These are phyloP conservation scores for Tyrophagus putrescentiae DNA, from an alignment of 1,140 invertebrate species.

Conservation along the genomic window DNA sequence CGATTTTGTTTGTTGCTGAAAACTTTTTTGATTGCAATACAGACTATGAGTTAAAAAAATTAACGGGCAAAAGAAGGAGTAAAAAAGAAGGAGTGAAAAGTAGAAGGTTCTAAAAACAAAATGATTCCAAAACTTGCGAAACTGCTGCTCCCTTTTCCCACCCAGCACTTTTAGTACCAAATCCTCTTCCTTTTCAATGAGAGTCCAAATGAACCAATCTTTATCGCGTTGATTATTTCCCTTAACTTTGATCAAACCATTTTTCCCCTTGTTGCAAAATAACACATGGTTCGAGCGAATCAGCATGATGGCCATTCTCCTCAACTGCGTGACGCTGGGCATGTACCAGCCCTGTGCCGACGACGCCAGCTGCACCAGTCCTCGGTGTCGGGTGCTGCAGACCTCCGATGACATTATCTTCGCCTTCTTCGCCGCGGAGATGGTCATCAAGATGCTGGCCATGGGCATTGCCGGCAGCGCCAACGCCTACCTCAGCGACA, in stretches of 20 bases:
- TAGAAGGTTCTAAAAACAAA: too few species aligned
- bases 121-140: too few species aligned
- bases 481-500: constrained; percentile 86
- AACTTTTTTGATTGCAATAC: too few species aligned
- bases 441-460: constrained; percentile 95
- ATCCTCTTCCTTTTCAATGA: too few species aligned
- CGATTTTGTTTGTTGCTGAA: too few species aligned
- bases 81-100: too few species aligned
- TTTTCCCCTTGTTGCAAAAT: background rate
- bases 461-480: constrained; percentile 86
- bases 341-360: constrained; percentile 99
- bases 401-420: constrained; percentile 97
- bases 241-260: background rate
- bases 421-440: constrained; percentile 86
- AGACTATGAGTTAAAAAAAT: too few species aligned
- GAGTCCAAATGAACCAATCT: background rate
- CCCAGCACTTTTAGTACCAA: too few species aligned
- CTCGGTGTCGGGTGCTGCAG: constrained; percentile 77
- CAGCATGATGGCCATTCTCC: constrained; percentile 91
- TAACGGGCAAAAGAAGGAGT: too few species aligned
- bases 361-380: constrained; percentile 55
- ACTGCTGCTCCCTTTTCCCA: too few species aligned
- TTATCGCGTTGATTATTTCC: constrained; percentile 16
- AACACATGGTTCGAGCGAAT: constrained; percentile 94
- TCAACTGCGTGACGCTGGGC: constrained; percentile 96